Conservation (phyloP, 2,888 invertebrate species). For the Morinoia aosen region DNA sequence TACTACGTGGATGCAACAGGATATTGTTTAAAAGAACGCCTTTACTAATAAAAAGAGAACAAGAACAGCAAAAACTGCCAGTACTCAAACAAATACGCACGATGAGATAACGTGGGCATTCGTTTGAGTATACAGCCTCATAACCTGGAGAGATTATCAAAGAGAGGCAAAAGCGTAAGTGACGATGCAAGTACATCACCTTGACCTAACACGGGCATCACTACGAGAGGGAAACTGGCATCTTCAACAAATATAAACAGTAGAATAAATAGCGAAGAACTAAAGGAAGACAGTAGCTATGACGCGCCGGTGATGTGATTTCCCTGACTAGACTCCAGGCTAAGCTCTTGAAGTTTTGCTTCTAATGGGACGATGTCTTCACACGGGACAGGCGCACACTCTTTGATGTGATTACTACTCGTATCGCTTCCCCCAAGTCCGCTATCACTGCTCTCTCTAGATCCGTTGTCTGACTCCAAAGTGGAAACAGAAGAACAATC, state of each 20-base stretch:
- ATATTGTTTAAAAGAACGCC: background rate
- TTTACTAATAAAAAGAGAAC: background rate
- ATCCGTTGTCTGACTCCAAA: background rate
- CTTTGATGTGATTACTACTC: background rate
- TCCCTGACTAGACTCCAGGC: background rate
- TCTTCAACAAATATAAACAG: slow-evolving; percentile 14
- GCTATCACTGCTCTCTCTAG: slow-evolving; percentile 25
- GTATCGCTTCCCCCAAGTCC: background rate
- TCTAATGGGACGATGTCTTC: background rate
- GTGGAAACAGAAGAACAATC: background rate
- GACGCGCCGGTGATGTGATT: background rate
- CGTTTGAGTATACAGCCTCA: background rate
- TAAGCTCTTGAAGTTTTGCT: background rate
- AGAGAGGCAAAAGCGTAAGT: background rate
- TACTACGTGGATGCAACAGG: background rate
- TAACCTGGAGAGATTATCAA: background rate
- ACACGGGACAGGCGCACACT: background rate
- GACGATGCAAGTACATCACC: background rate
- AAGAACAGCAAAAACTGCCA: background rate
- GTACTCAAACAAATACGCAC: background rate
- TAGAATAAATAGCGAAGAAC: background rate
- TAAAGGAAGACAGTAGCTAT: slow-evolving; percentile 48
- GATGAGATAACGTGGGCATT: background rate
- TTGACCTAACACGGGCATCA: background rate
- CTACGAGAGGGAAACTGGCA: background rate